Base-by-base conservation (phyloP, 2,113 vertebrate species). In the Burhinus oedicnemus region DNA sequence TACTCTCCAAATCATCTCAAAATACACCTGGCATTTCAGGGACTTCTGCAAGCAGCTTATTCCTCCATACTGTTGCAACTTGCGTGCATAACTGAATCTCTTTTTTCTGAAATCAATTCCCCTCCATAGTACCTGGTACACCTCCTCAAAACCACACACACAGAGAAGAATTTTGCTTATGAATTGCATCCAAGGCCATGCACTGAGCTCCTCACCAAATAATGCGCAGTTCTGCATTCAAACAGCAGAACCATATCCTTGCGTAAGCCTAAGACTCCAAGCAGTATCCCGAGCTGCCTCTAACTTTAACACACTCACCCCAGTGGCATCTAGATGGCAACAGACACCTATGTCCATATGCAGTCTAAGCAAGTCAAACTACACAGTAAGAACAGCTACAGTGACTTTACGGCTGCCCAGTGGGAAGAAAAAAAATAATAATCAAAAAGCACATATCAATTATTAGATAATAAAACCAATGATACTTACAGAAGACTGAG, bases 401-500 rank as follows among this genome's bases (percentile, higher is more conserved):
- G 20, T 8, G 42, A 79, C 25, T 64, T 22, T 32, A 57, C 1
- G 2, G 62, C 54, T 57, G 58, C 40, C 55, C 27, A 76, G 32
- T 13, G 34, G 17, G 40, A 8, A 54, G 40, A 42, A 61, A 69
- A 47, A 21, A 27, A 15, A 5, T 19, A 40, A 32, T 0, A 42
- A 22, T 1, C 52, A 83, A 58, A 81, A 91, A 80, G 16, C 47
- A 66, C 8, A 2, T 2, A 55, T 14, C 36, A 65, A 47, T 47
- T 47, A 52, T 49, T 11, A 81, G 62, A 15, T 54, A 79, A 81
- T 21, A 74, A 77, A 93, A 77, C 0, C 17, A 76, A 3, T 4
- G 40, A 26, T 81, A 98, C 99, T 98, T 74, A 99, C 99, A 30
- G 99, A 99, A 52, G 99, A 99, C 97, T 99, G 99, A 4, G 99